Conservation (phyloP, 2,113 vertebrate genomes). For the Crotalus horridus region DNA sequence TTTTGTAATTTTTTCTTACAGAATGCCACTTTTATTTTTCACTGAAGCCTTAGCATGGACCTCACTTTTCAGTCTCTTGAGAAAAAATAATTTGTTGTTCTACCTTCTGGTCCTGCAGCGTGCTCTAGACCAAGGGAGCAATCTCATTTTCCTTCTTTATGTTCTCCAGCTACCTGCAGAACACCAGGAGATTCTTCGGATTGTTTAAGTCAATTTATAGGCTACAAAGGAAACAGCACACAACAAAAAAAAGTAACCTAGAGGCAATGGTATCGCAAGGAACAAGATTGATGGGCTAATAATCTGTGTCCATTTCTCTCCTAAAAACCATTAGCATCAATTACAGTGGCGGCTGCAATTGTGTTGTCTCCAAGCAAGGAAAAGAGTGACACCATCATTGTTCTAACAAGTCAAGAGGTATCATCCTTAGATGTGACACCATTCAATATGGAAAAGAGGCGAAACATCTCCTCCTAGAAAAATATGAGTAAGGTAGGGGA, state of each 20-base stretch:
- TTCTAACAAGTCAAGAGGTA: conserved; percentile 41
- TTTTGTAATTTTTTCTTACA: neutral
- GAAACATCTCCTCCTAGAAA: conserved; percentile 43
- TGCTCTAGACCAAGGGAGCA: neutral
- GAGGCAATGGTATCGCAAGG: neutral
- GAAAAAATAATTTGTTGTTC: neutral
- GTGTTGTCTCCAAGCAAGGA: conserved; percentile 22
- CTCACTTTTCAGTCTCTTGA: neutral
- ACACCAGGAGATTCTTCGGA: neutral
- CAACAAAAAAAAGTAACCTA: neutral
- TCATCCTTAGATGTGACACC: conserved; percentile 26
- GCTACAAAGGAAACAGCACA: conserved; percentile 4
- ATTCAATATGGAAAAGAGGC: conserved; percentile 24
- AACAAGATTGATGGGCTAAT: conserved; percentile 39
- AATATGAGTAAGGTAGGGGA: neutral
- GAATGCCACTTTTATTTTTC: neutral
- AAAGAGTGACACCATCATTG: conserved; percentile 20
- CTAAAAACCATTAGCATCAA: conserved; percentile 38
- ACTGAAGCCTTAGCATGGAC: neutral
- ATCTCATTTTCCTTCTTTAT: conserved; percentile 1
- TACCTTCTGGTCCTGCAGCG: neutral
- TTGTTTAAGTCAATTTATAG: conserved; percentile 41
- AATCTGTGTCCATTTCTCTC: conserved; percentile 21
- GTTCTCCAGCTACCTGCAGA: accelerated
- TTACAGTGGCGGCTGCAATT: conserved; percentile 45